Conservation (phyloP, 2,888 invertebrate species). For the Microdon myrmicae region DNA sequence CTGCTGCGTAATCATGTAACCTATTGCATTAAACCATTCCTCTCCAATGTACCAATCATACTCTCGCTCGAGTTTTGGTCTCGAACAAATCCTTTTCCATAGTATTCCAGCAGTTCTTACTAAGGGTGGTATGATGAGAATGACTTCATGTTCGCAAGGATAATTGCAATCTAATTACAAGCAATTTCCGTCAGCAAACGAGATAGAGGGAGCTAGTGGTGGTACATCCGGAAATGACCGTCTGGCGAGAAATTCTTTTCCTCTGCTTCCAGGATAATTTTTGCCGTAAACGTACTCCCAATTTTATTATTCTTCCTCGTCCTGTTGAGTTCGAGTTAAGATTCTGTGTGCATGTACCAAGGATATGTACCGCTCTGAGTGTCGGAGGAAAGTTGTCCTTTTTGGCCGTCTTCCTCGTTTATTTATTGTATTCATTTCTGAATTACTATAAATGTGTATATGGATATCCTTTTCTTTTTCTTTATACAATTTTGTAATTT, state of each 20-base stretch:
- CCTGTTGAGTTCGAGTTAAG: constrained; percentile 1
- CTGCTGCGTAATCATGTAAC: too few species aligned
- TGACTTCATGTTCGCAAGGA: constrained; percentile 50
- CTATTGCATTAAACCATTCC: too few species aligned
- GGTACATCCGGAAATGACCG: constrained; percentile 45
- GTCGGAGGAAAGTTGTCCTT: too few species aligned
- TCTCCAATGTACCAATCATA: too few species aligned
- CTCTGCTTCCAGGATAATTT: constrained; percentile 3
- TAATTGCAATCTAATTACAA: constrained; percentile 53
- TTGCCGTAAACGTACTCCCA: constrained; percentile 10
- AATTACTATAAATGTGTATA: too few species aligned
- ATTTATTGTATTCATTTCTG: too few species aligned
- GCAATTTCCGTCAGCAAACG: constrained; percentile 49
- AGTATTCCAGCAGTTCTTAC: constrained; percentile 36
- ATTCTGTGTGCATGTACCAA: too few species aligned
- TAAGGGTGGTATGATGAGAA: constrained; percentile 52
- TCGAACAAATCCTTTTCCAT: too few species aligned
- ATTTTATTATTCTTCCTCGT: constrained; percentile 33
- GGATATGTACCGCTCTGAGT: too few species aligned
- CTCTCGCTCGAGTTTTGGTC: too few species aligned
- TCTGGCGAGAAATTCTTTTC: constrained; percentile 29
- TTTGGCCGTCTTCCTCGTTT: too few species aligned
- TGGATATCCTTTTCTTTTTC: constrained; percentile 17
- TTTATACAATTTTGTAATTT: background rate
- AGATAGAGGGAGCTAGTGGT: constrained; percentile 24